phyloP scores from a whole-genome alignment of 92 coral and sea anemone species.

The Muricea muricata region DNA sequence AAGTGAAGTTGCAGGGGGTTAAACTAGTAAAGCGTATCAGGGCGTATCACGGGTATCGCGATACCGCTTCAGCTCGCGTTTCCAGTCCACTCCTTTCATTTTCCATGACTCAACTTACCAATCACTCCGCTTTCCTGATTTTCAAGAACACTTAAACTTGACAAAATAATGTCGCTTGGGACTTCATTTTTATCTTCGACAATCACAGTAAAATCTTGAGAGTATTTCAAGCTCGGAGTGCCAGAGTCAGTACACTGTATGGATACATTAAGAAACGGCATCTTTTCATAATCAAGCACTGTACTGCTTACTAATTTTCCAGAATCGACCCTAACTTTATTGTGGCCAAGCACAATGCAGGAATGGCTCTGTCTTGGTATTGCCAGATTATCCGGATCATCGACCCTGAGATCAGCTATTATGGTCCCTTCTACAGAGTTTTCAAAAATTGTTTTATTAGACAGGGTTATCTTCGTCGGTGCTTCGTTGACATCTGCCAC shows the following conservation, averaged over 20 bases:
- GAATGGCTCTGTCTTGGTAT: constrained; percentile 64
- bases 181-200: constrained; percentile 82
- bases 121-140: constrained; percentile 69
- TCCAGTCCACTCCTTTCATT: too few species aligned
- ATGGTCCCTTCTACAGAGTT: constrained; percentile 82
- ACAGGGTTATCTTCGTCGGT: constrained; percentile 77
- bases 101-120: constrained; percentile 61
- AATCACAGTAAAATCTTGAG: constrained; percentile 54
- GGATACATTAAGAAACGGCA: constrained; percentile 59
- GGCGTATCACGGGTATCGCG: too few species aligned
- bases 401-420: constrained; percentile 79
- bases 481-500: constrained; percentile 83
- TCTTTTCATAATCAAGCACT: constrained; percentile 71
- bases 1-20: too few species aligned
- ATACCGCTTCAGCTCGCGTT: too few species aligned
- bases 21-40: too few species aligned
- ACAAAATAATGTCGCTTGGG: constrained; percentile 73
- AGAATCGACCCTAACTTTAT: neutral
- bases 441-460: constrained; percentile 66
- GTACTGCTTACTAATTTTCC: constrained; percentile 55
- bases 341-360: constrained; percentile 61
- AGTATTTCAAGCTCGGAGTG: constrained; percentile 69
- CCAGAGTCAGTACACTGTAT: constrained; percentile 80
- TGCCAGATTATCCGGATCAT: constrained; percentile 68
- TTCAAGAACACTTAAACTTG: constrained; percentile 76